Base-by-base conservation (phyloP, 2,797 vertebrate species). In the Anisognathus igniventris region DNA sequence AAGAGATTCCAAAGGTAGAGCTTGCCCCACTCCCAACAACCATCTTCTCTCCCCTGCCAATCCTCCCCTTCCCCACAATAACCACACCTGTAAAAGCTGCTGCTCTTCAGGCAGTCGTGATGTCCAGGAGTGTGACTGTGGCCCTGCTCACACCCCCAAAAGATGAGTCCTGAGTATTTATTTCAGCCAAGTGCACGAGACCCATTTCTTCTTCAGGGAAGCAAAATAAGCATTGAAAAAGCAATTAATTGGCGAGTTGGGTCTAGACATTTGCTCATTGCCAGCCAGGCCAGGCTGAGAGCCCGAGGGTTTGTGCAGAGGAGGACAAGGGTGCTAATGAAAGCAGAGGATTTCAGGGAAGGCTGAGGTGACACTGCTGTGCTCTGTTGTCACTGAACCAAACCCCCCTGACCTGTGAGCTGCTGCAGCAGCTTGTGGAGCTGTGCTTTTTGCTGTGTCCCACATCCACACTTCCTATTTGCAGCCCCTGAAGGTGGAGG, bases 141-240 rank as follows among this genome's bases (percentile, higher is more conserved):
- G n/a, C 40, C 48, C 48, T 81, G 48, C 54, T 57, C 50, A 17
- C 1, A 1, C 12, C n/a, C 39, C 20, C 35, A 25, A 3, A 68
- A 62, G 27, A 37, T 23, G 21, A 44, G 17, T n/a, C 56, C 14
- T 10, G 10, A 12, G 14, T 50, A 40, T 88, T 77, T 82, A 12
- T 67, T 56, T 40, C 76, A 74, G 31, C 62, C 37, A 23, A 39
- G 18, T 12, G 35, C 3, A 2, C 0, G 0, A 47, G 16, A 62
- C 10, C 14, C 35, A 3, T 28, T 86, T 79, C 33, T 66, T 82
- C 37, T 37, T 54, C 58, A 42, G 40, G n/a, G 22, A 80, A 74
- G 58, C 9, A 86, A 81, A 86, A 35, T 5, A 51, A 61, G 39
- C 67, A 60, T 11, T 35, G 44, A 22, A 86, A 88, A 94, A 86